Percentiles rank a stretch among this genome's conserved stretches.
Evolutionary conservation across 2,113 vertebrate genomes (phyloP).

Genomic region (Poecile atricapillus): DNA sequence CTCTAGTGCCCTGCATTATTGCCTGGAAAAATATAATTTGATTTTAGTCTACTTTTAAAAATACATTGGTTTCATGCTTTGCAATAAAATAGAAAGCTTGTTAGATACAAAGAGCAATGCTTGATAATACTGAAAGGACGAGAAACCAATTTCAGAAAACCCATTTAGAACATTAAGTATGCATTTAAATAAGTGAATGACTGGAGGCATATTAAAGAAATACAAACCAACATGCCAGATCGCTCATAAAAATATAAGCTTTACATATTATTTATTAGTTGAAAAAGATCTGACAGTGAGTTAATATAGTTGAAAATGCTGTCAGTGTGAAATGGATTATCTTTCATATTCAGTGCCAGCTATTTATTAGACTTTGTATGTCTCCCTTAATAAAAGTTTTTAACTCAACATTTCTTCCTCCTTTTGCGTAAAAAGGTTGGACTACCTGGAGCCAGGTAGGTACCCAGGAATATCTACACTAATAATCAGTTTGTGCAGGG

Average conservation of each 20-base stretch:
- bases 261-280: not conserved
- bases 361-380: not conserved
- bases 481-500: not conserved
- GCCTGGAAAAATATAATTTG: not conserved
- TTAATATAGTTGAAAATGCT: not conserved
- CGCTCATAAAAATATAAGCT: not conserved
- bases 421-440: not conserved
- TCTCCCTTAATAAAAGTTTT: not conserved
- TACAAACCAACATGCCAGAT: not conserved
- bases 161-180: not conserved
- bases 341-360: not conserved
- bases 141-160: not conserved
- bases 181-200: not conserved
- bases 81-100: not conserved
- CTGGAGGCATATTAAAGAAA: not conserved
- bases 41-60: not conserved
- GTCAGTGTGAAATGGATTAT: not conserved
- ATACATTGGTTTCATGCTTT: not conserved
- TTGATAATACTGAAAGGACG: not conserved
- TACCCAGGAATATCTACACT: not conserved
- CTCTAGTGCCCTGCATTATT: not conserved
- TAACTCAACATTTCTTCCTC: not conserved
- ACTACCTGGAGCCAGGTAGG: not conserved
- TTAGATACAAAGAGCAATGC: not conserved
- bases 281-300: not conserved